Percentiles rank a stretch among this genome's conserved stretches.
phyloP scores from a whole-genome alignment of 2,113 vertebrate species.

The Hippopotamus amphibius region DNA sequence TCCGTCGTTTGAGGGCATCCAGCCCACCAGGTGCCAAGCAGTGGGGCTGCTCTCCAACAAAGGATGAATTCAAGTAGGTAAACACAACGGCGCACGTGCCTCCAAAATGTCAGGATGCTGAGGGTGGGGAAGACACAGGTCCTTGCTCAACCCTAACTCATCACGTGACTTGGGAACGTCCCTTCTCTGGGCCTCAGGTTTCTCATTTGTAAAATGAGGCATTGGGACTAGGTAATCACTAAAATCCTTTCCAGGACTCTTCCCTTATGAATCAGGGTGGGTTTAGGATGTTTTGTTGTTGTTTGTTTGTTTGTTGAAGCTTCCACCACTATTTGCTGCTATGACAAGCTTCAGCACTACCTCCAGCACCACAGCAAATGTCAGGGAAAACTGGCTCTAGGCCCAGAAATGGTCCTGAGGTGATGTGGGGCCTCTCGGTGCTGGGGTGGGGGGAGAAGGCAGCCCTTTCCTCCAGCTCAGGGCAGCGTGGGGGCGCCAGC shows the following conservation, averaged over 20 bases:
- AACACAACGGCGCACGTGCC: neutral
- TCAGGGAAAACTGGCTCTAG: neutral
- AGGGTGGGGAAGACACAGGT: neutral
- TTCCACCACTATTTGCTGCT: slow-evolving; percentile 2
- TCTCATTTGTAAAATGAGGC: neutral
- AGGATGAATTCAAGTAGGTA: neutral
- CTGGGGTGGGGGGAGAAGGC: neutral
- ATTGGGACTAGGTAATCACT: neutral
- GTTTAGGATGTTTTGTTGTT: neutral
- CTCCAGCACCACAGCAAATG: neutral
- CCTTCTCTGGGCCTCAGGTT: neutral
- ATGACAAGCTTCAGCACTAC: neutral
- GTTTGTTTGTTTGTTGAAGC: neutral
- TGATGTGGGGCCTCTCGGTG: accelerated
- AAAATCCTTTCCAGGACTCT: neutral
- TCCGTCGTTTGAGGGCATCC: neutral
- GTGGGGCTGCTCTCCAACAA: neutral
- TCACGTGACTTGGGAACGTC: neutral
- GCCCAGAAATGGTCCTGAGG: neutral
- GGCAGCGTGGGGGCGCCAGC: neutral
- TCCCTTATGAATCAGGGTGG: neutral
- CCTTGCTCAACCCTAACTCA: neutral
- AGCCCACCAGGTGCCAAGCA: neutral
- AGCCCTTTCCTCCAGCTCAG: neutral
- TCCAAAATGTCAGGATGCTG: neutral